These are phyloP conservation scores for Oasisia sp. DNA, from an alignment of 2,888 invertebrate genomes.

Conservation along the genomic window DNA sequence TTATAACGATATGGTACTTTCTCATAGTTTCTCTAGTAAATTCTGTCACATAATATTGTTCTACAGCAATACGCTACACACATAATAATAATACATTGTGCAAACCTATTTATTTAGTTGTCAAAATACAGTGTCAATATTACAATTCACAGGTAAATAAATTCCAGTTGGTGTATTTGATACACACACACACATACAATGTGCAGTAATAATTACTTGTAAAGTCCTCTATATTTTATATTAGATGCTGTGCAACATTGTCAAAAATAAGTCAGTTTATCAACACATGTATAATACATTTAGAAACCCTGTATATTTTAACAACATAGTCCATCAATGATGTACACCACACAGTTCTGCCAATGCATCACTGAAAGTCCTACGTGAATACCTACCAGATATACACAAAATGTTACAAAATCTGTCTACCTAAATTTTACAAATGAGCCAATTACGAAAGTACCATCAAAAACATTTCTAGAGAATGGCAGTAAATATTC, in stretches of 20 bases:
- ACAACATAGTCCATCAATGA: neutral
- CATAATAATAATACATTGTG: neutral
- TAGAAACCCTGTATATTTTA: neutral
- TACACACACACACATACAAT: too few relatives aligned
- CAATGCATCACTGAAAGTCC: neutral
- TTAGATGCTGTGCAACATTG: neutral
- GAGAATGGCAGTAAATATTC: neutral
- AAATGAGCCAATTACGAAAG: neutral
- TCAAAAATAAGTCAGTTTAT: neutral
- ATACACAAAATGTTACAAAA: neutral
- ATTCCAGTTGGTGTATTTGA: neutral
- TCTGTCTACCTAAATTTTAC: neutral
- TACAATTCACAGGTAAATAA: neutral
- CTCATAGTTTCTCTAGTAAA: neutral
- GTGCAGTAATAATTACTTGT: too few relatives aligned
- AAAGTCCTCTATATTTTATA: too few relatives aligned
- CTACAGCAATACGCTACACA: neutral
- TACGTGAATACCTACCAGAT: neutral
- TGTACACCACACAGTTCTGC: neutral
- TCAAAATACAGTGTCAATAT: neutral
- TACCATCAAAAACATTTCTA: neutral
- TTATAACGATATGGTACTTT: neutral
- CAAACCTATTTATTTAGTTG: constrained; percentile 12
- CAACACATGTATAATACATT: neutral
- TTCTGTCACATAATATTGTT: too few relatives aligned